These are phyloP conservation scores for Sus cebifrons DNA, from an alignment of 2,797 vertebrate species.

Conservation along the genomic window DNA sequence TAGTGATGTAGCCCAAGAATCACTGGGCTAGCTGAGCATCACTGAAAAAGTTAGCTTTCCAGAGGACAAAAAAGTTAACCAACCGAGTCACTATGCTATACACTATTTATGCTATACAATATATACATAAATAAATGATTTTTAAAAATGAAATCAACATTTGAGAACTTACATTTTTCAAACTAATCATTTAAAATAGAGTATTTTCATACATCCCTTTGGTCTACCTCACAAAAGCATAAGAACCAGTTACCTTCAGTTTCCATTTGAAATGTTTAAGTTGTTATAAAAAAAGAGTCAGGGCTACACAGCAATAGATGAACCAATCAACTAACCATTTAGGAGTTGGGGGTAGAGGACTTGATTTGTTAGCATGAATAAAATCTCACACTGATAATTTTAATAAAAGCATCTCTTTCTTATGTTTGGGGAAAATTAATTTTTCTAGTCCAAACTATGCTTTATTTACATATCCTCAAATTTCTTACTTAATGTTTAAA, in stretches of 20 bases:
- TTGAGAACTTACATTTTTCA: background rate
- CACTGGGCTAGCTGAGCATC: too few relatives aligned
- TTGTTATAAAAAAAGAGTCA: constrained; percentile 37
- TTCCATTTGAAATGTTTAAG: background rate
- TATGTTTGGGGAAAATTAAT: constrained; percentile 38
- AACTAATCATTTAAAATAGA: constrained; percentile 42
- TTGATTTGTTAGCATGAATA: background rate
- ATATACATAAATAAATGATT: too few relatives aligned
- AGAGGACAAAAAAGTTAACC: background rate
- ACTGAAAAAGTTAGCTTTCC: background rate
- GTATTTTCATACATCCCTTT: background rate
- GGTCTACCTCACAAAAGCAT: background rate
- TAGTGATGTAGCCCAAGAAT: background rate
- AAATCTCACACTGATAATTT: background rate
- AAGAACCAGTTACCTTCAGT: background rate
- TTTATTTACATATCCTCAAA: background rate
- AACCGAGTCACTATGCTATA: background rate
- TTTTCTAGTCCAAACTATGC: background rate
- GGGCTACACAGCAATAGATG: background rate
- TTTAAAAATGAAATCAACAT: background rate
- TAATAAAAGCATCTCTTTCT: constrained; percentile 20
- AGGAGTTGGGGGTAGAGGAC: background rate
- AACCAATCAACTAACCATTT: background rate
- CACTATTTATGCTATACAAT: too few relatives aligned
- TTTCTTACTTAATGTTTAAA: background rate